Percentiles rank a stretch among this genome's conserved stretches.
Conservation (phyloP, 2,113 vertebrate genomes). For the Cyprinodon tularosa region DNA sequence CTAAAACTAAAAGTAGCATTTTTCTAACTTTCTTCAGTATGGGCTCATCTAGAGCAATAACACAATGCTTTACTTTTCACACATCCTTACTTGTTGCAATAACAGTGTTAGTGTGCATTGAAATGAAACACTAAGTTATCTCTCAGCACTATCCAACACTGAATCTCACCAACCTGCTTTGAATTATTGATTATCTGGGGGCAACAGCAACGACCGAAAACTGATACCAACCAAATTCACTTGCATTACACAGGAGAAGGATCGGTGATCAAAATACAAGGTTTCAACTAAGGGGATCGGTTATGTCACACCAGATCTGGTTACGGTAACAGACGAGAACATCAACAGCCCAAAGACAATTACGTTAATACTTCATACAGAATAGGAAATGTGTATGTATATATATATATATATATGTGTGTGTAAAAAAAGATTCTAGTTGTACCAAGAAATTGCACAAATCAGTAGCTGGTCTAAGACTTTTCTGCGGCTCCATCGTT, state of each 20-base stretch:
- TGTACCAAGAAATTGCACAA: not conserved
- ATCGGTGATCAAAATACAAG: constrained; percentile 50
- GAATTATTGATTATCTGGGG: constrained; percentile 66
- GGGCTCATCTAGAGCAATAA: not conserved
- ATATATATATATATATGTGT: not conserved
- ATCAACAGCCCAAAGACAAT: not conserved
- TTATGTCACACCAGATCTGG: constrained; percentile 36
- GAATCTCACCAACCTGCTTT: constrained; percentile 44
- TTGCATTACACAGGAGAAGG: constrained; percentile 51
- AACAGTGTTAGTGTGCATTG: constrained; percentile 18
- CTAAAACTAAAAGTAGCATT: too few species aligned
- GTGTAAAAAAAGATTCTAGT: not conserved
- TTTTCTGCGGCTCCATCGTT: constrained; percentile 1
- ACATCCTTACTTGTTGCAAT: constrained; percentile 1
- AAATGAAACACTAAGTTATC: constrained; percentile 38
- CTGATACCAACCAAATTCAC: constrained; percentile 46
- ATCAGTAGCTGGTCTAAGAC: not conserved
- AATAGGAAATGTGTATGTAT: not conserved
- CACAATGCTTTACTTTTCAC: not conserved
- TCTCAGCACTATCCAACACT: constrained; percentile 17
- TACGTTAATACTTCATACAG: not conserved
- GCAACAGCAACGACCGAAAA: constrained; percentile 39
- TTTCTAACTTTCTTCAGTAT: not conserved
- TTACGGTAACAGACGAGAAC: constrained; percentile 38
- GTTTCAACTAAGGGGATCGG: constrained; percentile 37